A percentile compares a stretch with the other conserved stretches of the same genome.
Evolutionary conservation across 2,888 invertebrate genomes (phyloP).

Genomic region (Carabus problematicus): DNA sequence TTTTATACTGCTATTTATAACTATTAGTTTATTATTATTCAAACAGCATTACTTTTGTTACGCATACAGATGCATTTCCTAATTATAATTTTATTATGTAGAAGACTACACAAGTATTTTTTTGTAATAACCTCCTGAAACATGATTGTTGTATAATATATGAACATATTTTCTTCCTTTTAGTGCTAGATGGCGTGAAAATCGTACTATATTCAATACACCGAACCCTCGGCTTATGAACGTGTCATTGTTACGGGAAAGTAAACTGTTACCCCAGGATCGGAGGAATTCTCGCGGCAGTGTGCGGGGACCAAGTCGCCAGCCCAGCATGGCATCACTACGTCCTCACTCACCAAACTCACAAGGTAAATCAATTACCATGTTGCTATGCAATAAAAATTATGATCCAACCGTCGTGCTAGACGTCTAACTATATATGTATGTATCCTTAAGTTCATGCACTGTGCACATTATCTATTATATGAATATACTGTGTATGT

Average conservation of each 20-base stretch:
- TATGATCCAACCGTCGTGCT: no score
- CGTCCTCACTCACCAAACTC: conserved; percentile 80
- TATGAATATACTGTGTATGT: no score
- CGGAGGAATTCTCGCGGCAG: conserved; percentile 82
- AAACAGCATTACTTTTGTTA: no score
- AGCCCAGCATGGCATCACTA: conserved; percentile 85
- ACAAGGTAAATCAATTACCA: conserved; percentile 63
- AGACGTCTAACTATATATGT: no score
- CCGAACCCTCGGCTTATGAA: conserved; percentile 94
- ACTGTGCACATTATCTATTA: no score
- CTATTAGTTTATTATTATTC: no score
- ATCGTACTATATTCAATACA: conserved; percentile 92
- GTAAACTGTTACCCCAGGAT: conserved; percentile 79
- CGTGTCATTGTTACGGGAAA: conserved; percentile 82
- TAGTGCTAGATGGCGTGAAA: conserved; percentile 92
- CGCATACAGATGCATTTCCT: conserved; percentile 19
- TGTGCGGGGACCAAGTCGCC: conserved; percentile 80
- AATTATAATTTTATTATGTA: conserved; percentile 29
- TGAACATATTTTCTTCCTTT: conserved; percentile 50
- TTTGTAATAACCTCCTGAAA: background rate
- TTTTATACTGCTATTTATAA: background rate
- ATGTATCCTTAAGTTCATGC: no score
- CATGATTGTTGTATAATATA: no score
- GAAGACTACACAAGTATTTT: background rate
- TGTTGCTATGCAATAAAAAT: no score